Evolutionary conservation across 2,888 invertebrate species (phyloP).

Genomic region (Rhaphigaster nebulosa): DNA sequence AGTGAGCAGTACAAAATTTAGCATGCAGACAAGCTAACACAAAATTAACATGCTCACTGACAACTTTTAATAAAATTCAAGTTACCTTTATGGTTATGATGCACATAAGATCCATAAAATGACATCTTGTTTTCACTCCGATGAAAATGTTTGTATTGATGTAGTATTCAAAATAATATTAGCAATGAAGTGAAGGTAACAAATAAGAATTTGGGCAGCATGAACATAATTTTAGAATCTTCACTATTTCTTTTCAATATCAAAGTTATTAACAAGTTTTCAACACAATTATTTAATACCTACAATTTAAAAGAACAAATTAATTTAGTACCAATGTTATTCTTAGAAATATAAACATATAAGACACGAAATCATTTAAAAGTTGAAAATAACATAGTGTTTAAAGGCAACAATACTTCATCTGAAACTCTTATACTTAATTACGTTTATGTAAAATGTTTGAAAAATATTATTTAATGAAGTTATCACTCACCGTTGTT

Average conservation of each 20-base stretch:
- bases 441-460: not conserved
- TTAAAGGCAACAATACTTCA: conserved; percentile 41
- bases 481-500: conserved; percentile 49
- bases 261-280: not conserved
- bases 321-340: not conserved
- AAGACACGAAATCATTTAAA: not conserved
- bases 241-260: conserved; percentile 5
- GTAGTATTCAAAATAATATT: conserved; percentile 32
- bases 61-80: not conserved
- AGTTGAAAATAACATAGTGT: not conserved
- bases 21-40: not conserved
- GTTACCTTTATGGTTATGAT: conserved; percentile 52
- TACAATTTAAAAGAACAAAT: conserved; percentile 6
- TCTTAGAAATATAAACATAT: not conserved
- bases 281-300: conserved; percentile 39
- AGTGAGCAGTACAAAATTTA: not conserved
- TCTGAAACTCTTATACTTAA: not conserved
- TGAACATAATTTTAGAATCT: conserved; percentile 46
- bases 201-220: conserved; percentile 30
- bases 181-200: conserved; percentile 28
- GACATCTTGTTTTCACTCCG: conserved; percentile 45
- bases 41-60: not conserved
- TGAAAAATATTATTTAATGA: not conserved
- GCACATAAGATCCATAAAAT: conserved; percentile 14
- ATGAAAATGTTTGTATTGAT: not conserved